Conservation (phyloP, 2,888 invertebrate genomes). For the Pristionchus arcanus region DNA sequence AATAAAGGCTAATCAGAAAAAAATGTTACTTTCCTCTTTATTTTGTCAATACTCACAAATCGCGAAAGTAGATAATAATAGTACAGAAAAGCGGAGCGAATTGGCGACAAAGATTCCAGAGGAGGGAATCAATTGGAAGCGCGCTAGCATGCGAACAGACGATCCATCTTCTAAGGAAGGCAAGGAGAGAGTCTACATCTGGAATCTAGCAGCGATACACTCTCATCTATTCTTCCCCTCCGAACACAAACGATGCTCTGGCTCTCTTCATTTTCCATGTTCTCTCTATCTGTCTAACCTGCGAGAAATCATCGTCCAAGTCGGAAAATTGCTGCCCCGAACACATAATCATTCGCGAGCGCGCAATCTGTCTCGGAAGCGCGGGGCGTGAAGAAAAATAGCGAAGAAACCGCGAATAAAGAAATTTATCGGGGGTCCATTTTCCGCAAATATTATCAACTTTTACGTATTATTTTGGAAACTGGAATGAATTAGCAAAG, state of each 20-base stretch:
- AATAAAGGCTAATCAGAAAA: not conserved
- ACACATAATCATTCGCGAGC: constrained; percentile 20
- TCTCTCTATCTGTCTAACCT: not conserved
- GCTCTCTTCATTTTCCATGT: not conserved
- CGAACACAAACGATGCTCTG: no score
- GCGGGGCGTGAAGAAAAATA: not conserved
- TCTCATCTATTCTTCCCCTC: not conserved
- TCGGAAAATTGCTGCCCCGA: not conserved
- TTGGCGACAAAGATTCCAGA: not conserved
- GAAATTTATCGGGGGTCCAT: no score
- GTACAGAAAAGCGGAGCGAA: not conserved
- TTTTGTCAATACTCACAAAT: no score
- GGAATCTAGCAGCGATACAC: not conserved
- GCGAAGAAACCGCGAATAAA: no score
- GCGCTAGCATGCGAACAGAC: constrained; percentile 34
- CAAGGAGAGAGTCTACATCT: constrained; percentile 13
- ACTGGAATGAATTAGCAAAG: no score
- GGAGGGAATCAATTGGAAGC: constrained; percentile 33
- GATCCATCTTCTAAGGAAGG: not conserved
- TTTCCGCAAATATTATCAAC: no score
- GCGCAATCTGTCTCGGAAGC: not conserved
- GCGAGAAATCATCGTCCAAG: not conserved
- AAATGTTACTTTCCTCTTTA: no score
- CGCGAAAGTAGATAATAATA: no score
- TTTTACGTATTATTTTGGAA: no score